A percentile compares a stretch with the other conserved stretches of the same genome.
Conservation (phyloP, 1,140 invertebrate genomes). For the Neoseiulus cucumeris region DNA sequence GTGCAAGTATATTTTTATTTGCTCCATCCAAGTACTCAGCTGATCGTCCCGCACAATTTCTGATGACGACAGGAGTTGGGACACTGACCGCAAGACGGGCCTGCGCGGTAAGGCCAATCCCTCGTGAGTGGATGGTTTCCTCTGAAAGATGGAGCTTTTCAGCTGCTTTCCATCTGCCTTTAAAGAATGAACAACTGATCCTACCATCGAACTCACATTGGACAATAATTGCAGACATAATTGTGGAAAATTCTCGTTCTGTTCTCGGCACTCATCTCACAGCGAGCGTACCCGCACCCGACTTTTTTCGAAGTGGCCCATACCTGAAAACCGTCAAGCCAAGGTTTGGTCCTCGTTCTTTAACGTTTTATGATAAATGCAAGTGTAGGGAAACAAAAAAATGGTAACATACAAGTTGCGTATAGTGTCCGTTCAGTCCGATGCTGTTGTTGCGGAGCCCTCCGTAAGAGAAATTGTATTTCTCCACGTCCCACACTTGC, state of each 20-base stretch:
- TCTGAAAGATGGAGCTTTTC: background rate
- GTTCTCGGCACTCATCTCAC: constrained; percentile 34
- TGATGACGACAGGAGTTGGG: background rate
- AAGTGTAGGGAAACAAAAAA: constrained; percentile 7
- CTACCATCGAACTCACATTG: constrained; percentile 39
- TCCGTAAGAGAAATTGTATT: constrained; percentile 50
- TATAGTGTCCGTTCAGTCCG: constrained; percentile 50
- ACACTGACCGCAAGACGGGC: background rate
- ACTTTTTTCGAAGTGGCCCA: constrained; percentile 56
- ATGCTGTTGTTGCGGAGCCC: constrained; percentile 35
- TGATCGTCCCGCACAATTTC: too few species aligned
- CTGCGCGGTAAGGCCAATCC: background rate
- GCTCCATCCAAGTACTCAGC: too few species aligned
- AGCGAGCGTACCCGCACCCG: constrained; percentile 52
- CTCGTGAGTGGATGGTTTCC: constrained; percentile 1
- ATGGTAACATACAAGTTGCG: constrained; percentile 37
- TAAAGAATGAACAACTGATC: background rate
- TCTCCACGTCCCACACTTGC: constrained; percentile 54
- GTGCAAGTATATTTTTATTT: too few species aligned
- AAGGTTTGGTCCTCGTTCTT: background rate
- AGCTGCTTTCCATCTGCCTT: background rate
- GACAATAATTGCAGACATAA: constrained; percentile 72
- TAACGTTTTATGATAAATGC: background rate
- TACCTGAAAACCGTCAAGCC: constrained; percentile 25
- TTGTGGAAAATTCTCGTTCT: constrained; percentile 45